Conservation (phyloP, 2,113 vertebrate genomes). For the Lampris incognitus region DNA sequence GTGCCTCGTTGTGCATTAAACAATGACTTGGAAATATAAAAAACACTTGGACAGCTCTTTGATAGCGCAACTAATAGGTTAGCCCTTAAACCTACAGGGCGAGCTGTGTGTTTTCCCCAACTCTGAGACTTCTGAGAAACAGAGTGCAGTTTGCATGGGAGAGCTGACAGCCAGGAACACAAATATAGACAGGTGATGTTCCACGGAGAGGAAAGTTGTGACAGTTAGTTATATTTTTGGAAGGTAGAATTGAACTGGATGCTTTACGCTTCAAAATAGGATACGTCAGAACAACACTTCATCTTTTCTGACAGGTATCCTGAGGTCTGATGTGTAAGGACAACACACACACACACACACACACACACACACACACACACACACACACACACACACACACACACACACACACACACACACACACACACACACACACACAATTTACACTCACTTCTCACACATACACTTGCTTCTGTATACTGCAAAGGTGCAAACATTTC, state of each 20-base stretch:
- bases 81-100: conserved; percentile 24
- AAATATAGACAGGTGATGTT: conserved; percentile 47
- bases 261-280: conserved; percentile 48
- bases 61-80: not conserved
- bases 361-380: conserved; percentile 16
- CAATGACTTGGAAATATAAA: not conserved
- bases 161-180: conserved; percentile 51
- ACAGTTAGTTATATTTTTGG: conserved; percentile 56
- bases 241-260: conserved; percentile 50
- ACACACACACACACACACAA: conserved; percentile 15
- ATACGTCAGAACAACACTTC: conserved; percentile 25
- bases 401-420: conserved; percentile 17
- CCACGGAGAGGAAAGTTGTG: conserved; percentile 37
- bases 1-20: too few species aligned
- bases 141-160: conserved; percentile 35
- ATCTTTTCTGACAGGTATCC: conserved; percentile 50
- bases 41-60: conserved; percentile 12
- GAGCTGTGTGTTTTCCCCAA: conserved; percentile 44
- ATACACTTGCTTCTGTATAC: not conserved
- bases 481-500: conserved; percentile 47
- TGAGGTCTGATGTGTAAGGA: conserved; percentile 40
- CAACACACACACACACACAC: conserved; percentile 23
- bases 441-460: not conserved
- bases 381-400: conserved; percentile 5
- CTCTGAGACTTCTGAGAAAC: conserved; percentile 16